Evolutionary conservation across 2,888 invertebrate genomes (phyloP).

Genomic region (Drosophila demipolita): DNA sequence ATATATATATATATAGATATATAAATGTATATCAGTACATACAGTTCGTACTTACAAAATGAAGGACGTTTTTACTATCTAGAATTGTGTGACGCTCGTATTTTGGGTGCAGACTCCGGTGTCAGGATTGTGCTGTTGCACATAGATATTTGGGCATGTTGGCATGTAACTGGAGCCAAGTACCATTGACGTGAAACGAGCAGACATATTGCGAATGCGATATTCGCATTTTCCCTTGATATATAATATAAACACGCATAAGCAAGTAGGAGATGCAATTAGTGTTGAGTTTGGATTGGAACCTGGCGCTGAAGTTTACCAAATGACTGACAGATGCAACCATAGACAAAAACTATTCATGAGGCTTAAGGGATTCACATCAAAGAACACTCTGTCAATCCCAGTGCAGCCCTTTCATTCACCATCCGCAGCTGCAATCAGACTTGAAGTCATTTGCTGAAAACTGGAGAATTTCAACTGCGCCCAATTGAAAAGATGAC

Average conservation of each 20-base stretch:
- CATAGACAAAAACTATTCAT: neutral
- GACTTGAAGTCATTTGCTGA: neutral
- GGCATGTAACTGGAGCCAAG: constrained; percentile 1
- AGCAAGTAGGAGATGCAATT: neutral
- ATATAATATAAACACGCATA: neutral
- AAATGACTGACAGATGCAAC: neutral
- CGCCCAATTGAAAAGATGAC: neutral
- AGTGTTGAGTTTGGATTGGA: neutral
- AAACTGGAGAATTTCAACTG: neutral
- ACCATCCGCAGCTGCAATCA: neutral
- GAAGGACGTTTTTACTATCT: constrained; percentile 47
- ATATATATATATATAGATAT: neutral
- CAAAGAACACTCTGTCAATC: neutral
- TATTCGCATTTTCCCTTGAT: neutral
- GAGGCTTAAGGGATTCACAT: neutral
- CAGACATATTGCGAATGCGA: neutral
- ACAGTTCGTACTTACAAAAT: constrained; percentile 42
- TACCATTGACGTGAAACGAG: neutral
- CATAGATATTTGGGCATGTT: constrained; percentile 1
- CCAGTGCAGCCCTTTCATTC: neutral
- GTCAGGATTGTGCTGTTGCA: constrained; percentile 3
- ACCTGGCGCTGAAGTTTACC: neutral
- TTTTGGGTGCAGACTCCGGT: constrained; percentile 1
- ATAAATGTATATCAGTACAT: constrained; percentile 3
- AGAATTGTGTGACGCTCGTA: constrained; percentile 15